A percentile compares a stretch with the other conserved stretches of the same genome.
phyloP scores from a whole-genome alignment of 2,797 vertebrate genomes.

The Triplophysa bombifrons region DNA sequence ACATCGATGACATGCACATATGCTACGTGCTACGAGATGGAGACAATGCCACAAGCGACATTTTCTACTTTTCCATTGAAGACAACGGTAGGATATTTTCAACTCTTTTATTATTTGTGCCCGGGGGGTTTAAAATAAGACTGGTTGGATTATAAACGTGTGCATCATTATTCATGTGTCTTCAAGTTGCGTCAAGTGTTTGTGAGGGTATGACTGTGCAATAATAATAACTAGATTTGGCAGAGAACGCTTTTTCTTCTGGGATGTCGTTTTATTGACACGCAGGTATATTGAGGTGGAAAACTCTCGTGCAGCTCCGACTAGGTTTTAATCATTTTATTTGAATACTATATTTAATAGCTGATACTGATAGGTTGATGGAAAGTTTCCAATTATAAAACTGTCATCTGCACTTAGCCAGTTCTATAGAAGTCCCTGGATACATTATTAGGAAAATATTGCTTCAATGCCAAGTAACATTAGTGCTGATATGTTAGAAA shows the following conservation, averaged over 20 bases:
- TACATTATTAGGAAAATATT: constrained; percentile 7
- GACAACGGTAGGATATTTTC: constrained; percentile 82
- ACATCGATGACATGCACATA: constrained; percentile 92
- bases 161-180: constrained; percentile 7
- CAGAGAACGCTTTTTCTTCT: background rate
- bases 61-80: constrained; percentile 90
- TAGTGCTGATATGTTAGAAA: constrained; percentile 12
- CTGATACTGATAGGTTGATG: constrained; percentile 11
- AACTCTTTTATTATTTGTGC: constrained; percentile 20
- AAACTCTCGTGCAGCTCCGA: constrained; percentile 11
- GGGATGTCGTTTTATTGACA: constrained; percentile 34
- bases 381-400: constrained; percentile 41
- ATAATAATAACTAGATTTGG: constrained; percentile 19
- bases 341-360: constrained; percentile 10
- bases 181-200: background rate
- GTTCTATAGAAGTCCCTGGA: background rate
- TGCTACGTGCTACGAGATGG: constrained; percentile 88
- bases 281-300: background rate
- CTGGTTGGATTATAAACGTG: constrained; percentile 13
- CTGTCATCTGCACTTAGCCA: constrained; percentile 40
- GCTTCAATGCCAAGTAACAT: constrained; percentile 12
- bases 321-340: constrained; percentile 33
- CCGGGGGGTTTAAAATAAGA: constrained; percentile 15
- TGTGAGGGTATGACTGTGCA: constrained; percentile 32
- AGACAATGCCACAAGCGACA: constrained; percentile 85